Base-by-base conservation (phyloP, 2,888 invertebrate species). In the Gibbula magus region DNA sequence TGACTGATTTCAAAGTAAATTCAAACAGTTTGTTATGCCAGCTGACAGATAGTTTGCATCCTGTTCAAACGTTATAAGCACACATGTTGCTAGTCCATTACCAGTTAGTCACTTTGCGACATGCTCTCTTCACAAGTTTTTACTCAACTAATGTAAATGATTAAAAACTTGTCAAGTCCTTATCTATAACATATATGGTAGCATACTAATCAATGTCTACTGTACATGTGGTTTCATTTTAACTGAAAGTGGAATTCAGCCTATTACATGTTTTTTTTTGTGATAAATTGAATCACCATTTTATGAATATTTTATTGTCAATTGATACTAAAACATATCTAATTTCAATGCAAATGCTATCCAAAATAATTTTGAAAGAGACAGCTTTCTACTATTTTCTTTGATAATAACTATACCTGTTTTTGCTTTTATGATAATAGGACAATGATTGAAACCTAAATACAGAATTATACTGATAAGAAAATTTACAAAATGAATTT, bases 1-100 rank as follows among this genome's bases (percentile, higher is more conserved):
- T 70, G 70, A 25, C 35, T 70, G 39, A 70, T 70, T 70, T 25
- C 32, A 70, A 70, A 70, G 70, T 70, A 70, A 70, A 70, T 70
- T 70, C 70, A 70, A 70, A 70, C 20, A 35, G 20, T 13, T 35
- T 39, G 35, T 70, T 70, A 29, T 22, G 18, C 29, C 29, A 25
- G 5, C 5, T 45, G 45, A 45, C 45, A 45, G 45, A 13, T 4
- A 45, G 5, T 45, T 45, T 45, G 45, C 45, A 45, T 45, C 45
- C 32, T 70, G 70, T 70, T 35, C 35, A 35, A 35, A 32, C 35
- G 70, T 32, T 39, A 29, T 18, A 29, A 32, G 35, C 35, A 20
- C 70, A 35, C 18, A 13, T 70, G 70, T 70, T 32, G 10, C 70
- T 20, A n/a, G 39, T 20, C 35, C 70, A 39, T 32, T 35, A 70